Evolutionary conservation across 2,797 vertebrate genomes (phyloP).

Genomic region (Mus spretus): DNA sequence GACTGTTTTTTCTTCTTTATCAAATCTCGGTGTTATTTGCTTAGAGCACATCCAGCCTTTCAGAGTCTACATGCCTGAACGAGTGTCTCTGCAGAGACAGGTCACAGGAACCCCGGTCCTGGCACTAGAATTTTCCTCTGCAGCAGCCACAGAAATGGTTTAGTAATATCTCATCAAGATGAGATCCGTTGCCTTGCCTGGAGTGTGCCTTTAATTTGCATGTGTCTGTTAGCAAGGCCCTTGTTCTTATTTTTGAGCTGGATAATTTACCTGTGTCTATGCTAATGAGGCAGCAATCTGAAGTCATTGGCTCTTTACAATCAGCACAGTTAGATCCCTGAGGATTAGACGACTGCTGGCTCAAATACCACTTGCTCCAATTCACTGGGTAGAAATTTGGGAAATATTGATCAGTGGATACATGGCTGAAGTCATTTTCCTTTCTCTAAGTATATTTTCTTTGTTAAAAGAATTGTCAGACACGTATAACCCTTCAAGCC

Average conservation of each 20-base stretch:
- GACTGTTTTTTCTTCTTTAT: conserved; percentile 24
- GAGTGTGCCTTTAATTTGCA: conserved; percentile 70
- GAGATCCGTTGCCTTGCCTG: conserved; percentile 60
- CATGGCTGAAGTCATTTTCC: conserved; percentile 52
- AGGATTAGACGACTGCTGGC: conserved; percentile 73
- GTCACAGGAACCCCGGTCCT: neutral
- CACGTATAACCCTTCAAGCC: conserved; percentile 25
- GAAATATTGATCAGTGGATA: conserved; percentile 73
- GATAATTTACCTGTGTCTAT: conserved; percentile 56
- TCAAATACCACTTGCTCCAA: conserved; percentile 67
- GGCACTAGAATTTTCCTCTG: conserved; percentile 12
- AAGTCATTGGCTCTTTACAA: conserved; percentile 81
- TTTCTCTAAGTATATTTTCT: conserved; percentile 4
- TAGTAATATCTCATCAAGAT: conserved; percentile 48
- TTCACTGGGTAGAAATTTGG: conserved; percentile 68
- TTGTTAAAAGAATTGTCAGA: neutral
- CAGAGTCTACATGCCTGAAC: conserved; percentile 1
- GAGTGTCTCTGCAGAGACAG: neutral
- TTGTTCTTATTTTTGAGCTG: conserved; percentile 67
- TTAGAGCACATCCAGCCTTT: neutral
- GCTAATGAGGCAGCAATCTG: conserved; percentile 73
- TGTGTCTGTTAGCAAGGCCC: conserved; percentile 59
- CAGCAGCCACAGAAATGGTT: conserved; percentile 31
- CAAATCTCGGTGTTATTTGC: neutral
- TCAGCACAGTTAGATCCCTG: conserved; percentile 69